Conservation (phyloP, 1,140 invertebrate species). For the Trichonephila clavata region DNA sequence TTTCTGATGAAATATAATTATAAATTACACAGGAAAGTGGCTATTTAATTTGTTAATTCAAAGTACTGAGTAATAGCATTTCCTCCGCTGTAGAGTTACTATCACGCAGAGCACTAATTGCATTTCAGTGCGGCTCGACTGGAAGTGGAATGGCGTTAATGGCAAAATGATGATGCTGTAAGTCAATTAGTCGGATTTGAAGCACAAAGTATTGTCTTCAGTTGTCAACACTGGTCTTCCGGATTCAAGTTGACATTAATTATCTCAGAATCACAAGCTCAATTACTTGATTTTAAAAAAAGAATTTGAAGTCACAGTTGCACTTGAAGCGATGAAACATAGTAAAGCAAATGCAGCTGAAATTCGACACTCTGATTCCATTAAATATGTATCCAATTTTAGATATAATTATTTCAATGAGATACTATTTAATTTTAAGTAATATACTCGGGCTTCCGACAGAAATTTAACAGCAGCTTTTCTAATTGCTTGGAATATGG, state of each 20-base stretch:
- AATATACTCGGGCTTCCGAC: too few relatives aligned
- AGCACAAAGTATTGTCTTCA: conserved; percentile 23
- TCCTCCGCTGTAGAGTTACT: neutral
- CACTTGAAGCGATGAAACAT: neutral
- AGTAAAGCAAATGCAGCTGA: neutral
- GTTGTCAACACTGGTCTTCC: conserved; percentile 36
- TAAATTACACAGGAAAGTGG: conserved; percentile 24
- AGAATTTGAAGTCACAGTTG: neutral
- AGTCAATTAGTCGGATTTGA: conserved; percentile 51
- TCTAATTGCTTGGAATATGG: too few relatives aligned
- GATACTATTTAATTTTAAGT: too few relatives aligned
- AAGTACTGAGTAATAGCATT: conserved; percentile 18
- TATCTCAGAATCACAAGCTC: conserved; percentile 22
- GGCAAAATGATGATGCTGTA: conserved; percentile 47
- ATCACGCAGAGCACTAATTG: conserved; percentile 30
- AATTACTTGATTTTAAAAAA: conserved; percentile 28
- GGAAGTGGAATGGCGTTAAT: conserved; percentile 28
- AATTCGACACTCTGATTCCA: neutral
- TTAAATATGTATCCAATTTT: too few relatives aligned
- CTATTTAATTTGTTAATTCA: conserved; percentile 39
- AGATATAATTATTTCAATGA: too few relatives aligned
- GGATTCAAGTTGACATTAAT: conserved; percentile 43
- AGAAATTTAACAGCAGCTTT: too few relatives aligned
- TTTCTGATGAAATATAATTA: conserved; percentile 25
- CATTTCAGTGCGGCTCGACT: conserved; percentile 30